These are phyloP conservation scores for Anser brachyrhynchus DNA, from an alignment of 2,113 vertebrate genomes.

Conservation along the genomic window DNA sequence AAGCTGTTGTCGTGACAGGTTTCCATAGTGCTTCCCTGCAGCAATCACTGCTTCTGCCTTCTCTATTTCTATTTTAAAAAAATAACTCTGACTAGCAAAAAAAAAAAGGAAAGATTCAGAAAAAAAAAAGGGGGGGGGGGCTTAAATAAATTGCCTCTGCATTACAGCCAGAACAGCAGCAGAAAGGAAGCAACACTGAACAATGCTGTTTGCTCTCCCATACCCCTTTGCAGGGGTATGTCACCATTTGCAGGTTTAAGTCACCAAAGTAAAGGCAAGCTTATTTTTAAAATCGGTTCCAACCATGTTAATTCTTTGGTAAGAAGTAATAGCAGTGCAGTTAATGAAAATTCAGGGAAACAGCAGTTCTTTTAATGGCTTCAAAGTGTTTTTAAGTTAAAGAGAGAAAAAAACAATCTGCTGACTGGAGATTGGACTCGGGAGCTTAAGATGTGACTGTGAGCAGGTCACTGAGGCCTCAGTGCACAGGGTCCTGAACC, in stretches of 20 bases:
- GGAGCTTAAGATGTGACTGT: background rate
- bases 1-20: conserved; percentile 50
- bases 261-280: background rate
- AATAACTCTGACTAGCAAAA: conserved; percentile 39
- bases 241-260: background rate
- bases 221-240: background rate
- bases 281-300: background rate
- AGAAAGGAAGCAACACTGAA: background rate
- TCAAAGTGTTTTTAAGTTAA: background rate
- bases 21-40: conserved; percentile 53
- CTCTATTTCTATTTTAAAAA: conserved; percentile 61
- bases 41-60: conserved; percentile 43
- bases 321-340: background rate
- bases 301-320: background rate
- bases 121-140: background rate
- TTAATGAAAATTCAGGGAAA: background rate
- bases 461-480: background rate
- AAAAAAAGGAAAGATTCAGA: background rate
- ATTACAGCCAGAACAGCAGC: background rate
- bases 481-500: background rate
- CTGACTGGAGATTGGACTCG: background rate
- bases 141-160: background rate
- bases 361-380: background rate
- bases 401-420: background rate
- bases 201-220: background rate